Evolutionary conservation across 1,140 invertebrate species (phyloP).

Genomic region (Leptinotarsa defecta): DNA sequence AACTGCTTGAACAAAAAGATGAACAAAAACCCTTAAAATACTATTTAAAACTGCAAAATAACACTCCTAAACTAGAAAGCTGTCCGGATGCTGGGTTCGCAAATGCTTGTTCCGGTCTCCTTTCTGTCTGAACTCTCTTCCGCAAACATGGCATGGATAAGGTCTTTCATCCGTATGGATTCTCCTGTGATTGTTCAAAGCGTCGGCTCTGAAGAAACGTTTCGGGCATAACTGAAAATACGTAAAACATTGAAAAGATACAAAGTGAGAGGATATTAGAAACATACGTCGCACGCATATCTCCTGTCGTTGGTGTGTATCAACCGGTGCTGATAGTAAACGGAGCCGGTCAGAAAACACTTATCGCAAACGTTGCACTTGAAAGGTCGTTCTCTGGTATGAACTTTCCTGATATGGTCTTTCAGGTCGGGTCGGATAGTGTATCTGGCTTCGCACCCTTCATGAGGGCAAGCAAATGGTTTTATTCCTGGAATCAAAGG

Average conservation of each 20-base stretch:
- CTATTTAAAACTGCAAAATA: too few species aligned
- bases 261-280: neutral
- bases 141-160: slow-evolving; percentile 69
- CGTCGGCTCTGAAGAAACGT: slow-evolving; percentile 64
- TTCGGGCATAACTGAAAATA: slow-evolving; percentile 59
- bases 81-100: slow-evolving; percentile 60
- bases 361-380: slow-evolving; percentile 73
- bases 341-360: slow-evolving; percentile 73
- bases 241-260: neutral
- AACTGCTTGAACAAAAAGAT: too few species aligned
- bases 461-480: slow-evolving; percentile 63
- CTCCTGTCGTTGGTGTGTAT: slow-evolving; percentile 82
- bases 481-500: slow-evolving; percentile 59
- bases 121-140: slow-evolving; percentile 67
- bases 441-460: slow-evolving; percentile 66
- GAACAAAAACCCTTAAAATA: too few species aligned
- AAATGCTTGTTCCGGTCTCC: slow-evolving; percentile 66
- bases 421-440: slow-evolving; percentile 70
- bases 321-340: slow-evolving; percentile 73
- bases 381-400: slow-evolving; percentile 73
- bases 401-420: slow-evolving; percentile 68
- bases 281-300: slow-evolving; percentile 70
- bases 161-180: slow-evolving; percentile 75
- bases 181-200: slow-evolving; percentile 62
- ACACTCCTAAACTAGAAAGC: neutral